Evolutionary conservation across 2,888 invertebrate species (phyloP), one percentile per base, ranked within the genome.

Genomic region (Epiblema foenella): DNA sequence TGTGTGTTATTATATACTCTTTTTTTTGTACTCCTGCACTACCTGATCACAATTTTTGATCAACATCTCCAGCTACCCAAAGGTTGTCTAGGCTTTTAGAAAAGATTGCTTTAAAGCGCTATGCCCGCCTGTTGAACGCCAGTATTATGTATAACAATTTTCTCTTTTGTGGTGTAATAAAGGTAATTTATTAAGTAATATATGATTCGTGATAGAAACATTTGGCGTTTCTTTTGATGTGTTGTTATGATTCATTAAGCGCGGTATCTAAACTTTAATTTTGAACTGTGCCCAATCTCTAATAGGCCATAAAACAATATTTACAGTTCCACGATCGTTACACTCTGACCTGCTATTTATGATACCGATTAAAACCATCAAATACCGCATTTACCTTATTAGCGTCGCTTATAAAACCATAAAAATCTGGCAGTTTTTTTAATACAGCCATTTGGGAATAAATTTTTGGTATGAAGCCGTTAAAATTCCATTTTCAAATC

Each of bases 401-500:
- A 59, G 65, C 54, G 39, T n/a, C 65, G 70, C 70, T 70, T 60
- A 66, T 70, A 70, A 70, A 70, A 54, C 33, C 51, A 70, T 65
- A 52, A 52, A 69, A 51, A 64, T 10, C 65, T 54, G 65, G 59
- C 56, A 24, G 56, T 57, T 63, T 58, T 51, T 49, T 46, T 54
- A 51, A 62, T 62, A 68, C 9, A 33, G 29, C 39, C 29, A 46
- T 56, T 56, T 29, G n/a, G 17, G 10, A 37, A 42, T 3, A 7
- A 8, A 29, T 46, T 65, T 65, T 65, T 65, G 52, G 52, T 56
- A 65, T 56, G 24, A 65, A 65, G 42, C 56, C 33, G 46, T 54
- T 79, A 79, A 81, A 80, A 80, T 77, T 77, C 84, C 83, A 84
- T 82, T 81, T 80, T 81, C 73, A 72, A 85, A 82, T 80, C 87